Percentiles rank a stretch among this genome's conserved stretches.
phyloP scores from a whole-genome alignment of 2,797 vertebrate genomes.

The Naso thynnoides region DNA sequence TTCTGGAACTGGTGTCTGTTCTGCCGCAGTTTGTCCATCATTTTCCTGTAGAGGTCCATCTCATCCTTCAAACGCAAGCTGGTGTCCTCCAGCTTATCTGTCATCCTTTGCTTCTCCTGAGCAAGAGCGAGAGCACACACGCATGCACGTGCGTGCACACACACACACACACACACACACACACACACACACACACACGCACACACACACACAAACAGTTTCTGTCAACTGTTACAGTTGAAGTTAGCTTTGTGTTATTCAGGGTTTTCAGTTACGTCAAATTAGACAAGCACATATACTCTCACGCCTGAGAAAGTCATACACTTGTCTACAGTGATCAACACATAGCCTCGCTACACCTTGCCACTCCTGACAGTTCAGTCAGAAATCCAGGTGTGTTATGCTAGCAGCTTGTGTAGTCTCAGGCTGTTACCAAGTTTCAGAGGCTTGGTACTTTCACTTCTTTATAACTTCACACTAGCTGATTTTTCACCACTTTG shows the following conservation, averaged over 20 bases:
- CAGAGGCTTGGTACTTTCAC: neutral
- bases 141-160: too few species aligned
- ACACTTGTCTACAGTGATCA: neutral
- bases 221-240: neutral
- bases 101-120: constrained; percentile 97
- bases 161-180: neutral
- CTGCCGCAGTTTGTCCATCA: constrained; percentile 98
- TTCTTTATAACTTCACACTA: too few species aligned
- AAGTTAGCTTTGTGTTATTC: neutral
- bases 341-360: neutral
- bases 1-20: constrained; percentile 94
- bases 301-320: neutral
- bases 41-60: constrained; percentile 96
- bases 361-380: neutral
- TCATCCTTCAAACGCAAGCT: constrained; percentile 96
- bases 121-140: too few species aligned
- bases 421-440: neutral
- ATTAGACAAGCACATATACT: neutral
- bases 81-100: constrained; percentile 94
- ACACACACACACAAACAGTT: neutral
- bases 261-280: neutral
- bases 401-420: neutral
- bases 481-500: too few species aligned
- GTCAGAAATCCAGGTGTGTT: neutral
- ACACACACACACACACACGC: too few species aligned